Conservation (phyloP, 2,888 invertebrate species). For the Toxonevra muliebris region DNA sequence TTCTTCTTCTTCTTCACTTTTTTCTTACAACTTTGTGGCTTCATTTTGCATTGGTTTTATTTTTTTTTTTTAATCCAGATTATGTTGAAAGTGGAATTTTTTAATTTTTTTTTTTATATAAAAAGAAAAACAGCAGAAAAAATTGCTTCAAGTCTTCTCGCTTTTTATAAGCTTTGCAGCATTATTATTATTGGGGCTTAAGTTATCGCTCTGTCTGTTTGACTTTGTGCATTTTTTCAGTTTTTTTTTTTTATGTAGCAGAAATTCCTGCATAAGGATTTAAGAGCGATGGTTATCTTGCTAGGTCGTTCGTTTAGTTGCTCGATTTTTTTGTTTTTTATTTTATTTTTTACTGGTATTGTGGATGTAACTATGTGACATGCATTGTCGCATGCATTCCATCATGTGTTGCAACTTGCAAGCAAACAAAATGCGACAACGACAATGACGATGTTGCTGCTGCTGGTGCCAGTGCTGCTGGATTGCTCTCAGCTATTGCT, state of each 20-base stretch:
- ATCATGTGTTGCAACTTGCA: neutral
- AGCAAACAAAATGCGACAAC: too few species aligned
- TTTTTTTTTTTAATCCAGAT: constrained; percentile 1
- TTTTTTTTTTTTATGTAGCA: neutral
- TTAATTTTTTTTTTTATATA: neutral
- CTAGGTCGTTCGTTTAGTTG: neutral
- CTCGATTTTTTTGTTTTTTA: neutral
- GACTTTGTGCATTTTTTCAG: neutral
- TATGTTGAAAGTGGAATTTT: constrained; percentile 20
- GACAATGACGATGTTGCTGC: neutral
- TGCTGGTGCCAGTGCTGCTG: neutral
- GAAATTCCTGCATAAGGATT: neutral
- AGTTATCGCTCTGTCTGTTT: too few species aligned
- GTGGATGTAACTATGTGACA: too few species aligned
- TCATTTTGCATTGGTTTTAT: too few species aligned
- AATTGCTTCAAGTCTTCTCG: neutral
- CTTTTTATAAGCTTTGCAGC: neutral
- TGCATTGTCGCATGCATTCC: neutral
- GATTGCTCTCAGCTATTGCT: too few species aligned
- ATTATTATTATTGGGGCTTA: too few species aligned
- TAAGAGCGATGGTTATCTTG: too few species aligned
- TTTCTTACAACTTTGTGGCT: neutral
- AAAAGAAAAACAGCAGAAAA: neutral
- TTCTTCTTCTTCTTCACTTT: too few species aligned
- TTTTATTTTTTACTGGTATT: neutral